phyloP scores from a whole-genome alignment of 2,113 vertebrate species.

The Nematolebias whitei region DNA sequence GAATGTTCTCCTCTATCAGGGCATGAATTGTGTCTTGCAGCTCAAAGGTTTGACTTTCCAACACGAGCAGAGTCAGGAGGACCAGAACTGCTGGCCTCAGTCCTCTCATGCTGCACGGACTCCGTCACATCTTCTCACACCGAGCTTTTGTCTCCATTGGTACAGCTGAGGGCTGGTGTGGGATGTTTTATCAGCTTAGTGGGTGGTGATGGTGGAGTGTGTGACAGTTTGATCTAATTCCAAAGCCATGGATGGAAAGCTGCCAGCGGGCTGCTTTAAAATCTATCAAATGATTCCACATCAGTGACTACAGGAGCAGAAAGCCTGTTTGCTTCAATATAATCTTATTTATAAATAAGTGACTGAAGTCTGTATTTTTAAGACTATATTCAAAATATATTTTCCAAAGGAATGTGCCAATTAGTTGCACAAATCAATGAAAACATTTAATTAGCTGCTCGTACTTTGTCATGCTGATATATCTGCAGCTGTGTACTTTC shows the following conservation, averaged over 20 bases:
- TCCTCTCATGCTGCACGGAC: conserved; percentile 40
- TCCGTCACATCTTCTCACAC: conserved; percentile 38
- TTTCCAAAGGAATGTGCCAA: background rate
- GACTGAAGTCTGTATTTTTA: background rate
- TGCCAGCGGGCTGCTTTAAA: conserved; percentile 67
- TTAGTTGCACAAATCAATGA: background rate
- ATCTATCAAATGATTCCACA: conserved; percentile 71
- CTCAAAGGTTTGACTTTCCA: conserved; percentile 70
- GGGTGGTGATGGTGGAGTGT: conserved; percentile 18
- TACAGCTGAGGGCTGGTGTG: conserved; percentile 3
- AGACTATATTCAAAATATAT: background rate
- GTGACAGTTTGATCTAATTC: conserved; percentile 37
- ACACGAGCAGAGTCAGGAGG: conserved; percentile 41
- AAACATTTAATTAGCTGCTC: background rate
- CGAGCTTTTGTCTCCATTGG: background rate
- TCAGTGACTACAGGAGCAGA: conserved; percentile 25
- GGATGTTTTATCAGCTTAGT: conserved; percentile 32
- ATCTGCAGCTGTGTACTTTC: background rate
- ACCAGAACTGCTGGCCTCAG: conserved; percentile 14
- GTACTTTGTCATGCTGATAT: too few species aligned
- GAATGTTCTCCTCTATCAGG: conserved; percentile 83
- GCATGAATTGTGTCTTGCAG: conserved; percentile 83
- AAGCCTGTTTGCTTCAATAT: background rate
- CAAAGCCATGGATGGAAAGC: conserved; percentile 59
- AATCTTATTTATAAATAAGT: background rate